phyloP scores from a whole-genome alignment of 2,888 invertebrate species.

The Rhingia rostrata region DNA sequence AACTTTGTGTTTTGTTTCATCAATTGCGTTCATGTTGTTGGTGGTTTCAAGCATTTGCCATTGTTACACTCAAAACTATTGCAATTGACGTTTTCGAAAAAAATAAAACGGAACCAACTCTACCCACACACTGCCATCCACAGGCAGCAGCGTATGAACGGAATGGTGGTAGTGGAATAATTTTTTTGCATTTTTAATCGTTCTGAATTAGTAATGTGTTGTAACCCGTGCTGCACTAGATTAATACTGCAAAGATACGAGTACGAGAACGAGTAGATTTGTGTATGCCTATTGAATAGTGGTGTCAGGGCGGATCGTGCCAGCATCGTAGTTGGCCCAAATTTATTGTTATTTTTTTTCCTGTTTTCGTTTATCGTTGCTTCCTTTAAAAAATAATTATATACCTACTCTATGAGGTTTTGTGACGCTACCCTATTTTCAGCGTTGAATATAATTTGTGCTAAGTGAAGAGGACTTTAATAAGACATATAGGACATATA shows the following conservation, averaged over 20 bases:
- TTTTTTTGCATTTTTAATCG: conserved; percentile 66
- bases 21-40: conserved; percentile 50
- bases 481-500: conserved; percentile 18
- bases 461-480: conserved; percentile 31
- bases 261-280: background rate
- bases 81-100: conserved; percentile 56
- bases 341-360: background rate
- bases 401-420: background rate
- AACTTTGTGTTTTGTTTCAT: conserved; percentile 37
- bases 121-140: conserved; percentile 7
- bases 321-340: conserved; percentile 47
- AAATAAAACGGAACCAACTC: background rate
- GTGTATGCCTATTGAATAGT: conserved; percentile 18
- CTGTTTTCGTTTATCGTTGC: background rate
- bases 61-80: conserved; percentile 40
- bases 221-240: conserved; percentile 56
- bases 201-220: conserved; percentile 61
- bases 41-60: conserved; percentile 41
- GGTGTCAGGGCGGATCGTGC: conserved; percentile 40
- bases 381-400: conserved; percentile 14
- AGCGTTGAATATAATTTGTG: conserved; percentile 37
- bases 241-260: conserved; percentile 52
- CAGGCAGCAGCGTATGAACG: background rate
- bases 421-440: conserved; percentile 58
- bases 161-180: conserved; percentile 10